A percentile compares a stretch with the other conserved stretches of the same genome.
phyloP scores from a whole-genome alignment of 1,140 invertebrate genomes.

The Zaprionus lachaisei region DNA sequence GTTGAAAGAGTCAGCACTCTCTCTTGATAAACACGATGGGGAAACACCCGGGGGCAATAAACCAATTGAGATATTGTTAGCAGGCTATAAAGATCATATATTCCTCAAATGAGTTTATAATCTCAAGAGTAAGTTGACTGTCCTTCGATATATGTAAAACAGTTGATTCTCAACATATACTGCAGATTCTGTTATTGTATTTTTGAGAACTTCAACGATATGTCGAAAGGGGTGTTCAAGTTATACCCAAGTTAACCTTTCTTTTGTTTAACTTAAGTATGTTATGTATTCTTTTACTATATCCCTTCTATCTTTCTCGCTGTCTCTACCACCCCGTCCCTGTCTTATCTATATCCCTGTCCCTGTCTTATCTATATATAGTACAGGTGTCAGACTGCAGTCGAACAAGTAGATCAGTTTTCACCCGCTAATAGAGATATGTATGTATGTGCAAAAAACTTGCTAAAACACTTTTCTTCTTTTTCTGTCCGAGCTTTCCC shows the following conservation, averaged over 20 bases:
- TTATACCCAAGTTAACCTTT: neutral
- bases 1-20: neutral
- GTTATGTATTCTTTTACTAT: neutral
- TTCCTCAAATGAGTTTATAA: neutral
- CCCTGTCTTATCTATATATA: neutral
- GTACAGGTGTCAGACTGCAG: neutral
- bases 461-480: neutral
- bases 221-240: neutral
- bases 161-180: too few species aligned
- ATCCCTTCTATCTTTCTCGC: neutral
- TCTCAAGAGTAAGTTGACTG: neutral
- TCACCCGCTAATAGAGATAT: neutral
- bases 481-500: slow-evolving; percentile 1
- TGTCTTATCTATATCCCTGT: neutral
- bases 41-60: neutral
- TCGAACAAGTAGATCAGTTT: neutral
- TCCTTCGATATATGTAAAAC: neutral
- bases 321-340: neutral
- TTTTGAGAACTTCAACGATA: neutral
- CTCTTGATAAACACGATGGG: neutral
- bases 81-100: neutral
- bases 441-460: neutral
- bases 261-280: neutral
- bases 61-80: neutral
- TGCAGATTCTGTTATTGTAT: too few species aligned